Evolutionary conservation across 1,140 invertebrate species (phyloP), one percentile per base, ranked within the genome.

Genomic region (Cydia strobilella): DNA sequence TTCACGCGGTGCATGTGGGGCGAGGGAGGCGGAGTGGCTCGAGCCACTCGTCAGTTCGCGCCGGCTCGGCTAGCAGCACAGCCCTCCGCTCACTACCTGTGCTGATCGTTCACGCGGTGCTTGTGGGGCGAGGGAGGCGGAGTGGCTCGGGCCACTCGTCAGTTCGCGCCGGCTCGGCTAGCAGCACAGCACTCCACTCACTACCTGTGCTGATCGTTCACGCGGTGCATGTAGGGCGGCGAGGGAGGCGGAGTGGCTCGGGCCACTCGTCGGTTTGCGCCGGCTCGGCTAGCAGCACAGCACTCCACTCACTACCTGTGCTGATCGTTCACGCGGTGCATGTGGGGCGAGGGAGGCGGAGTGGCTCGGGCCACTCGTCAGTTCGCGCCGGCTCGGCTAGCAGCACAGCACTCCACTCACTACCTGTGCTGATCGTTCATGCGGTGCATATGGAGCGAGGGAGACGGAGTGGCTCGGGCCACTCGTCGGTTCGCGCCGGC

Each of bases 401-500:
- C n/a, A n/a, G n/a, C n/a, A n/a, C n/a, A n/a, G n/a, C n/a, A n/a
- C n/a, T n/a, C n/a, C n/a, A n/a, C n/a, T n/a, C n/a, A n/a, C n/a
- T n/a, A 31, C 31, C 31, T 4, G 31, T 5, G 31, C 5, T 31
- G 31, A 31, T 31, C 31, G 31, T 31, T 31, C 79, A 65, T 62
- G 63, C 78, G 74, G 77, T 45, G n/a, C n/a, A n/a, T n/a, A n/a
- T n/a, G 35, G 39, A 18, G 31, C 54, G 9, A 12, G 18, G 15
- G 20, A n/a, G n/a, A 76, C 82, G 85, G 81, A 80, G 79, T 80
- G 77, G 31, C 80, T 78, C 79, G 74, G 81, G 80, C 79, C 76
- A 79, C 79, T 85, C 82, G 80, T 69, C 66, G 15, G 75, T 27
- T 12, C 54, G 71, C 69, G 72, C 66, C 13, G 13, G 74, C 42